Evolutionary conservation across 2,888 invertebrate genomes (phyloP).

Genomic region (Iphiclides podalirius): DNA sequence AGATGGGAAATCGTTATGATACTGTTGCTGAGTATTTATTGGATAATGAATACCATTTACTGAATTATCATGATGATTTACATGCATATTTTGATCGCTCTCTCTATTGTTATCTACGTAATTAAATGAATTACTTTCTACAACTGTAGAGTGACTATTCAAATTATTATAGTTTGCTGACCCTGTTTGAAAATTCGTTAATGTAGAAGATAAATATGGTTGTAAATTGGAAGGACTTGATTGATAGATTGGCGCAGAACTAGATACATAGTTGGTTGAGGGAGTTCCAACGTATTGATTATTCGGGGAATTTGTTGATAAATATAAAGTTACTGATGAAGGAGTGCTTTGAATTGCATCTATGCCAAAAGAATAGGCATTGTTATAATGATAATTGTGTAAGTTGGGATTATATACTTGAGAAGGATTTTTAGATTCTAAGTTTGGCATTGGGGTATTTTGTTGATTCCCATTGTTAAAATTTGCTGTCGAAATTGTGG

Average conservation of each 20-base stretch:
- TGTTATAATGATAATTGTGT: conserved; percentile 52
- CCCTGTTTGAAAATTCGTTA: conserved; percentile 56
- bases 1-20: conserved; percentile 56
- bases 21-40: conserved; percentile 50
- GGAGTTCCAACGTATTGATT: conserved; percentile 61
- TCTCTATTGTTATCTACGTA: conserved; percentile 47
- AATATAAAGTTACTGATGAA: conserved; percentile 54
- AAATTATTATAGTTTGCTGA: conserved; percentile 48
- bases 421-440: conserved; percentile 53
- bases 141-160: conserved; percentile 51
- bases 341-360: conserved; percentile 59
- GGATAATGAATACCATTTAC: conserved; percentile 63
- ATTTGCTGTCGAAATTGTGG: conserved; percentile 49
- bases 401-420: conserved; percentile 50
- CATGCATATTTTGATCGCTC: conserved; percentile 56
- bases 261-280: conserved; percentile 60
- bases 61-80: conserved; percentile 70
- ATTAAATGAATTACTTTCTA: conserved; percentile 45
- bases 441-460: conserved; percentile 47
- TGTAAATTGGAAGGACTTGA: conserved; percentile 64
- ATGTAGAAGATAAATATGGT: conserved; percentile 64
- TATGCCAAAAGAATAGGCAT: conserved; percentile 47
- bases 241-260: conserved; percentile 60
- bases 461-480: conserved; percentile 53
- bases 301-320: conserved; percentile 58